Percentiles rank a stretch among this genome's conserved stretches.
phyloP scores from a whole-genome alignment of 2,113 vertebrate species.

The Corythaeola cristata region DNA sequence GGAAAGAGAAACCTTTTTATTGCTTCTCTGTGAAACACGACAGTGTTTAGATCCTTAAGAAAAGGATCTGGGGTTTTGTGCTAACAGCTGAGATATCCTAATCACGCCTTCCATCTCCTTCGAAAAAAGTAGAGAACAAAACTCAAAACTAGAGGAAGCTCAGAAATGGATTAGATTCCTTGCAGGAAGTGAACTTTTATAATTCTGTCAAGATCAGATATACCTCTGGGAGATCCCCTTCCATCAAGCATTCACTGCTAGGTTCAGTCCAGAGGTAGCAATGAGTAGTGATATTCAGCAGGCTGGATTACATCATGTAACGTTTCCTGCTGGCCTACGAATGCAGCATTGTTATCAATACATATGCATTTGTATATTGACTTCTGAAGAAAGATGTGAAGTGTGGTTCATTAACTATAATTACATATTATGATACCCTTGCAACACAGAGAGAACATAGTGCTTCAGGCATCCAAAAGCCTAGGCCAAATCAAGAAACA shows the following conservation, averaged over 20 bases:
- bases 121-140: background rate
- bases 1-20: background rate
- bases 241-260: background rate
- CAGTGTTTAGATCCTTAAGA: background rate
- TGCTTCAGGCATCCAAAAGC: background rate
- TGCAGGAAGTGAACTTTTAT: background rate
- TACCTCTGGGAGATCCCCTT: background rate
- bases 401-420: background rate
- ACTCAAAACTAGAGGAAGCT: background rate
- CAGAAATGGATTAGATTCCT: background rate
- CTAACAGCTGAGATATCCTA: background rate
- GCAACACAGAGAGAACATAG: background rate
- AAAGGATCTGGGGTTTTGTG: background rate
- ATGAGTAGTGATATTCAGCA: background rate
- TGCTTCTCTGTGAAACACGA: background rate
- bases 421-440: background rate
- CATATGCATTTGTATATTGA: rapidly evolving
- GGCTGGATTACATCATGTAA: background rate
- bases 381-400: background rate
- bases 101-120: background rate
- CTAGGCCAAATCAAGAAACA: background rate
- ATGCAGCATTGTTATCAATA: background rate
- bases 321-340: background rate
- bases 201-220: background rate
- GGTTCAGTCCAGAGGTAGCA: background rate